Base-by-base conservation (phyloP, 2,113 vertebrate species). In the Felis catus region DNA sequence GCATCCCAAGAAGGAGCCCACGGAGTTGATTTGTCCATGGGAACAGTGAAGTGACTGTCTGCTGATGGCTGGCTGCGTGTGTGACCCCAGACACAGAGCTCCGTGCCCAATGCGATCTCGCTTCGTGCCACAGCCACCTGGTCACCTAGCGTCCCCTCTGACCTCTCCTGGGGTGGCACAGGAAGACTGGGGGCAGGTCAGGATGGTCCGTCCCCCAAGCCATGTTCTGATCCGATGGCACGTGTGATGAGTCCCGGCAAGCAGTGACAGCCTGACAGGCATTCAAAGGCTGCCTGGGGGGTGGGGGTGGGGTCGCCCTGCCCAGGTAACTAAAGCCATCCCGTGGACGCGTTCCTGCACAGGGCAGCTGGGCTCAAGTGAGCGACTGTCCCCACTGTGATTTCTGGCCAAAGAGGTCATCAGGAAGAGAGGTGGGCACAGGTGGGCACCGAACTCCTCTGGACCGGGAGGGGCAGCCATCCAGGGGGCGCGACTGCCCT, bases 401-500 rank as follows among this genome's bases (percentile, higher is more conserved):
- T 97, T 98, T 97, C 95, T 97, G 96, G 97, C 98, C 97, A 97
- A 96, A 98, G 97, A 81, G 97, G 94, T 93, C 96, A 97, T 98
- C 97, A 97, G 92, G 96, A 94, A 97, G 97, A 95, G 96, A 97
- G 96, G 96, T 70, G 78, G 97, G 98, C 0, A 91, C 39, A 0
- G 7, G 4, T 1, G 31, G 97, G 98, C 98, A 96, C 92, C 84
- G 93, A 96, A 97, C 98, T 97, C 98, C 91, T 85, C 93, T 16
- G 97, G 91, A 97, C 97, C 94, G 94, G 63, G 89, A 95, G 53
- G 68, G 39, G 48, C 92, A 31, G 53, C 45, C n/a, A 33, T 45
- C 45, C 84, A 36, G 97, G 86, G 93, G 96, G 41, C 11, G 93
- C 25, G 96, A 10, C 88, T 86, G 36, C 82, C 95, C 76, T 27